phyloP scores from a whole-genome alignment of 2,888 invertebrate species.

The Synanthedon vespiformis region DNA sequence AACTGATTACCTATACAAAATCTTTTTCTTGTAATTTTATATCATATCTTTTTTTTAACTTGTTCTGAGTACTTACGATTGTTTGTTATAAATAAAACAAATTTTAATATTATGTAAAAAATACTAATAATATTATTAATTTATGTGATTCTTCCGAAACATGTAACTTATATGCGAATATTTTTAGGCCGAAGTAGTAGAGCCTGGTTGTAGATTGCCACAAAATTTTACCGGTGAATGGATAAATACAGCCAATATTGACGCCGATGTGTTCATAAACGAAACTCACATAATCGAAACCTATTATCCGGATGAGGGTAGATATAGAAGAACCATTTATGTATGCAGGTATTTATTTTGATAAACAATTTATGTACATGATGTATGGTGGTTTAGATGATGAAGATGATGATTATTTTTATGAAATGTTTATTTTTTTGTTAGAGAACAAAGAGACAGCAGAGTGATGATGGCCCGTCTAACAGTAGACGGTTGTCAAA shows the following conservation, averaged over 20 bases:
- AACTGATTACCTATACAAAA: too few relatives aligned
- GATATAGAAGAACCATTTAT: conserved; percentile 90
- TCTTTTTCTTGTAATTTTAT: too few relatives aligned
- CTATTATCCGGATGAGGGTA: conserved; percentile 92
- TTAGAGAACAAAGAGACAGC: conserved; percentile 86
- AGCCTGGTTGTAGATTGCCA: conserved; percentile 91
- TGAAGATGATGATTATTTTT: not conserved
- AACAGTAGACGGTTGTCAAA: conserved; percentile 96
- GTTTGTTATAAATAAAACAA: too few relatives aligned
- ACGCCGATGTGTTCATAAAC: conserved; percentile 93
- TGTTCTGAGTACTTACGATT: too few relatives aligned
- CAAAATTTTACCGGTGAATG: conserved; percentile 95
- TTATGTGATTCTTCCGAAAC: not conserved
- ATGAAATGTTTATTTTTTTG: conserved; percentile 2
- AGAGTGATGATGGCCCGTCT: conserved; percentile 96
- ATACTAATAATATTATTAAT: not conserved
- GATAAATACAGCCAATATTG: conserved; percentile 97
- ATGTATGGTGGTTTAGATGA: too few relatives aligned
- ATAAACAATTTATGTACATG: not conserved
- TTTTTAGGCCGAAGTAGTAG: conserved; percentile 83
- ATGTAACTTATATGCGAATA: conserved; percentile 6
- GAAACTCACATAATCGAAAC: conserved; percentile 97
- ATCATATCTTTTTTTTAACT: too few relatives aligned
- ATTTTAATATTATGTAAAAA: not conserved
- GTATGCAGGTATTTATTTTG: conserved; percentile 75